Conservation (phyloP, 2,888 invertebrate species). For the Ectobius pallidus region DNA sequence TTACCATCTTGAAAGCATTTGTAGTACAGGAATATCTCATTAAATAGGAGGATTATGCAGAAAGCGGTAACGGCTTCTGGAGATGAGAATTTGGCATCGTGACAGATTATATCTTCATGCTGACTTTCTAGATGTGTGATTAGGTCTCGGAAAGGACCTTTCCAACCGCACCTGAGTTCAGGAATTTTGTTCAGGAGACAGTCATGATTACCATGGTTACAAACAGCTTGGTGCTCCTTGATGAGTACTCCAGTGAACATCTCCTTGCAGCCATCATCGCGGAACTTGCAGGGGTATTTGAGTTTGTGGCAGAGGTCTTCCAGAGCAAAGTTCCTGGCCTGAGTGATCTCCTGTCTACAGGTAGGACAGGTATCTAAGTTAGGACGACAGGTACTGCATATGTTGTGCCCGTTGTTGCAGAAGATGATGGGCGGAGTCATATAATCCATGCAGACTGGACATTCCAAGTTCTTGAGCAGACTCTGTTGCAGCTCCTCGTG, state of each 20-base stretch:
- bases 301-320: not conserved
- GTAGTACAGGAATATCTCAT: not conserved
- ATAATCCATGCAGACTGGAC: slow-evolving; percentile 1
- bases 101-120: not conserved
- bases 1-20: not conserved
- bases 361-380: not conserved
- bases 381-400: not conserved
- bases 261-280: not conserved
- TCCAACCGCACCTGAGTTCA: not conserved
- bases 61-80: not conserved
- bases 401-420: slow-evolving; percentile 9
- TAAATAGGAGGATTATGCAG: not conserved
- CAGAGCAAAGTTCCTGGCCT: not conserved
- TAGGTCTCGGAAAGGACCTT: not conserved
- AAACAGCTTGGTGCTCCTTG: not conserved
- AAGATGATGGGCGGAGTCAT: not conserved
- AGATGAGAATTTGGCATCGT: not conserved
- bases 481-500: not conserved
- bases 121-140: slow-evolving; percentile 3
- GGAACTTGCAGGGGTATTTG: slow-evolving; percentile 13
- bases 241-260: not conserved
- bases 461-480: not conserved
- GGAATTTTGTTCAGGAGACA: not conserved
- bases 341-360: not conserved
- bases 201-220: not conserved